A percentile compares a stretch with the other conserved stretches of the same genome.
Evolutionary conservation across 2,797 vertebrate genomes (phyloP).

Genomic region (Denticeps clupeoides): DNA sequence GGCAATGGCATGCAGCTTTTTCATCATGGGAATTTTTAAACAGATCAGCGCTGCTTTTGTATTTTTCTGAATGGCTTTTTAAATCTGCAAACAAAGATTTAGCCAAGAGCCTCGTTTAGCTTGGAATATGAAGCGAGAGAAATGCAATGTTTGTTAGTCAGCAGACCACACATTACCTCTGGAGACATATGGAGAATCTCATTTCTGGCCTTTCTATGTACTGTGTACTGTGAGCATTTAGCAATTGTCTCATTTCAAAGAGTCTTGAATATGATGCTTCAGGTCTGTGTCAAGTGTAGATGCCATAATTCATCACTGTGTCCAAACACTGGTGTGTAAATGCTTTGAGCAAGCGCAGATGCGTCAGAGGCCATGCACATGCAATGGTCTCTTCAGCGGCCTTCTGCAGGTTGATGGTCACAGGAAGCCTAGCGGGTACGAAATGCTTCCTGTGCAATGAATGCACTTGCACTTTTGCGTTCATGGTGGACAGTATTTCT

Average conservation of each 20-base stretch:
- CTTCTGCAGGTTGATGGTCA: slow-evolving; percentile 14
- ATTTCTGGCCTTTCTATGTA: slow-evolving; percentile 3
- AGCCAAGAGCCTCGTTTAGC: slow-evolving; percentile 9
- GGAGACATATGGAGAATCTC: slow-evolving; percentile 19
- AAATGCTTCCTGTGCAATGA: no score
- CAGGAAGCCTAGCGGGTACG: no score
- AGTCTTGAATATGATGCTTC: slow-evolving; percentile 12
- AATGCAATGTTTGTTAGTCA: slow-evolving; percentile 10
- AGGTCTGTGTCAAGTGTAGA: slow-evolving; percentile 22
- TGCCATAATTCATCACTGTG: slow-evolving; percentile 14
- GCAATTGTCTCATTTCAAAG: slow-evolving; percentile 11
- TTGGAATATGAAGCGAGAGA: slow-evolving; percentile 7
- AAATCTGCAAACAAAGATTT: slow-evolving; percentile 6
- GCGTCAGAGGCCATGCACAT: no score
- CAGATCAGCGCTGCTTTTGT: no score
- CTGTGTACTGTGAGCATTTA: slow-evolving; percentile 8
- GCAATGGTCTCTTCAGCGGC: no score
- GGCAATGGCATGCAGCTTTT: no score
- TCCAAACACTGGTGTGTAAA: slow-evolving; percentile 10
- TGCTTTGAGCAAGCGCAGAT: slow-evolving; percentile 16
- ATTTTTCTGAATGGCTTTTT: slow-evolving; percentile 9
- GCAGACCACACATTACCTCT: slow-evolving; percentile 10
- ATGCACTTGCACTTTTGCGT: no score
- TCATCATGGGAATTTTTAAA: no score
- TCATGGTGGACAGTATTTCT: no score